Evolutionary conservation across 2,888 invertebrate species (phyloP), one percentile per base, ranked within the genome.

Genomic region (Scaptomyza caliginosa): DNA sequence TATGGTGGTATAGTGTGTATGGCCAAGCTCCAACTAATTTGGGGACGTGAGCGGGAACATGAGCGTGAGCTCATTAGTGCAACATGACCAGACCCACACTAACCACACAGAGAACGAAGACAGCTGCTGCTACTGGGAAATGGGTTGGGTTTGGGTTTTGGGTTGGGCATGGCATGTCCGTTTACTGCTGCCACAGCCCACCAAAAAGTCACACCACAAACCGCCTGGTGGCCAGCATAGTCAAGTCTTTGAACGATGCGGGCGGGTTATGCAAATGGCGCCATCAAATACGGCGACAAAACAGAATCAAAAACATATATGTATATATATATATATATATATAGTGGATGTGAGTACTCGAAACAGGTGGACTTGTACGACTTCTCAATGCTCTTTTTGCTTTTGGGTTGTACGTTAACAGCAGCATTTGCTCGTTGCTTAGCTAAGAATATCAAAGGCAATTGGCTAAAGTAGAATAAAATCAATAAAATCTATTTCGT

Each of bases 11-110:
- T 32, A 32, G 13, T 13, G 6, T 23, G 10, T 13, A 32, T 13
- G 7, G 32, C 32, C 32, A 28, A 13, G 21, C 32, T 40, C 19
- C 38, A 10, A 23, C 28, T 32, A 21, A 21, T 32, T 46, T 46
- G 46, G 5, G 21, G 30, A 13, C 32, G 46, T 19, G 51, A 50
- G 56, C 39, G 64, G 52, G 30, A 72, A 58, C 46, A 58, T 40
- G 70, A 64, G 69, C 55, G 49, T 59, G 50, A 73, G 74, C 75
- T 73, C 60, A 73, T 74, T 74, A 73, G 75, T 67, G 66, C 71
- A 74, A 73, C 71, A 70, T 70, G 75, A 74, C 60, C 50, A 51
- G 34, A 68, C 48, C 51, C 39, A 32, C 45, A 51, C 62, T 60
- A 13, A 16, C 28, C 26, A 24, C 32, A 2, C 26, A 32, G 56